Percentiles rank a stretch among this genome's conserved stretches.
These are phyloP conservation scores for Tenthredo distinguenda DNA, from an alignment of 2,888 invertebrate genomes.

Conservation along the genomic window DNA sequence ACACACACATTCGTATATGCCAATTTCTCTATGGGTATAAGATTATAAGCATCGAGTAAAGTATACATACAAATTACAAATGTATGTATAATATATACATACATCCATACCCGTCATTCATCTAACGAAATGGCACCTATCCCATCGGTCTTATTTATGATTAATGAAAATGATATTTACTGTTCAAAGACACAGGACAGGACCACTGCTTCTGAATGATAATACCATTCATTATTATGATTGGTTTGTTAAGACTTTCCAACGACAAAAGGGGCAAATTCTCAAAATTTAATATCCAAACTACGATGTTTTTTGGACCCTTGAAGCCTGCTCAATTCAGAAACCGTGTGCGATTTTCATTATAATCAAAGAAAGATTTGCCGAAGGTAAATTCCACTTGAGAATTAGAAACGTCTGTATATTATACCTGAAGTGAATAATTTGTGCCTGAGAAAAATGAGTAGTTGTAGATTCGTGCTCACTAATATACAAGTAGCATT, in stretches of 20 bases:
- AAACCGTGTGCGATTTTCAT: constrained; percentile 8
- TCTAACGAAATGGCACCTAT: constrained; percentile 25
- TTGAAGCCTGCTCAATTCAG: background rate
- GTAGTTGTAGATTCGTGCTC: background rate
- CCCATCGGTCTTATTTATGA: constrained; percentile 1
- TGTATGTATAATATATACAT: constrained; percentile 42
- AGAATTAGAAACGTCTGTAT: background rate
- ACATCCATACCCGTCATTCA: constrained; percentile 8
- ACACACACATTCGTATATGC: constrained; percentile 61
- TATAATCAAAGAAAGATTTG: background rate
- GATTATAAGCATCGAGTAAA: constrained; percentile 27
- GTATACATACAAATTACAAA: constrained; percentile 33
- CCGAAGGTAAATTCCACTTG: background rate
- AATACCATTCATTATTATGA: constrained; percentile 24
- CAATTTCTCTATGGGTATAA: constrained; percentile 38
- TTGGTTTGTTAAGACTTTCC: constrained; percentile 3
- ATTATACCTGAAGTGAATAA: background rate
- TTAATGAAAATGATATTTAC: constrained; percentile 17
- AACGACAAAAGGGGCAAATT: background rate
- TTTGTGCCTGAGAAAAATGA: background rate
- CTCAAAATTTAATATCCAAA: background rate
- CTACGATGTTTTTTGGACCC: constrained; percentile 35
- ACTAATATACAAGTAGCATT: background rate
- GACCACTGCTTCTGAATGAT: constrained; percentile 33
- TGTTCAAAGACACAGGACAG: constrained; percentile 27